phyloP scores from a whole-genome alignment of 2,888 invertebrate species.

The Argynnis bischoffii region DNA sequence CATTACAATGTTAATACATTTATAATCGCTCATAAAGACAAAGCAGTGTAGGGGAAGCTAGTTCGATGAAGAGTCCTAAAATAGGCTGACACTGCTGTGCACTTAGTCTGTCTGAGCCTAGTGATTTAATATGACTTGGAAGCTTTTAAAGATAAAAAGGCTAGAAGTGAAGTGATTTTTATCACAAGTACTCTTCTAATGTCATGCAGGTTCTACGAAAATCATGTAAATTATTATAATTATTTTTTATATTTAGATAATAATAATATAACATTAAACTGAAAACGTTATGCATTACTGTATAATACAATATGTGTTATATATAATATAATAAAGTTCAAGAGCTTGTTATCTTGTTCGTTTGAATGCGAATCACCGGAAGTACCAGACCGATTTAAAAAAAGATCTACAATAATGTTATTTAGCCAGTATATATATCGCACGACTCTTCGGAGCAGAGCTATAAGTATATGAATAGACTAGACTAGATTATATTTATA shows the following conservation, averaged over 20 bases:
- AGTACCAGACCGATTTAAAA: too few relatives aligned
- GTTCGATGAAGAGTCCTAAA: conserved; percentile 34
- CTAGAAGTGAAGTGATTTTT: conserved; percentile 21
- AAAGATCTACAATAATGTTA: too few relatives aligned
- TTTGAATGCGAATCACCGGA: too few relatives aligned
- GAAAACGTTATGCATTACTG: too few relatives aligned
- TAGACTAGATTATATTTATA: not conserved
- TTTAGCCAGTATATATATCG: too few relatives aligned
- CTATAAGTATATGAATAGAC: not conserved
- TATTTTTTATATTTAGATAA: too few relatives aligned
- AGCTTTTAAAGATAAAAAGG: conserved; percentile 35
- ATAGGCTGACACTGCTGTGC: conserved; percentile 37
- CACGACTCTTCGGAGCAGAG: too few relatives aligned
- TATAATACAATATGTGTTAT: too few relatives aligned
- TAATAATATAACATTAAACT: too few relatives aligned
- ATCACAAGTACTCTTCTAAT: not conserved
- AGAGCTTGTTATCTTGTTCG: too few relatives aligned
- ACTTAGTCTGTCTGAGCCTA: conserved; percentile 37
- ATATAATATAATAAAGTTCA: too few relatives aligned
- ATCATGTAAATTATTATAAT: not conserved
- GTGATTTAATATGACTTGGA: conserved; percentile 36
- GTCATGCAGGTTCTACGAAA: not conserved
- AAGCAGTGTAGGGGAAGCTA: conserved; percentile 25
- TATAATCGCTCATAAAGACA: conserved; percentile 22
- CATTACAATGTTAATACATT: conserved; percentile 17